These are phyloP conservation scores for Malthinus flaveolus DNA, from an alignment of 2,888 invertebrate genomes.

Conservation along the genomic window DNA sequence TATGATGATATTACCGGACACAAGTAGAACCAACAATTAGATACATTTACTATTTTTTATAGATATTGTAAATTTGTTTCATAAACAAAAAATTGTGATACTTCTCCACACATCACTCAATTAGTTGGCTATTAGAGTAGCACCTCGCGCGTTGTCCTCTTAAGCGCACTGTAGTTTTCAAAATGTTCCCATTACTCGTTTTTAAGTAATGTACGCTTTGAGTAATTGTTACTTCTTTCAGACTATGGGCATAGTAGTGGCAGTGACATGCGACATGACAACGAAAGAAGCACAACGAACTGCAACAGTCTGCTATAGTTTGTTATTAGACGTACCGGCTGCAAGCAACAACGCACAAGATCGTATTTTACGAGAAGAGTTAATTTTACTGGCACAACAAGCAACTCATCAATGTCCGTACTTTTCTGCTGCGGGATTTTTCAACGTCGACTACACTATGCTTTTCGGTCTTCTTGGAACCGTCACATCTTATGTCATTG, in stretches of 20 bases:
- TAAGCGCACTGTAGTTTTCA: too few species aligned
- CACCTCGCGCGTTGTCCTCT: too few species aligned
- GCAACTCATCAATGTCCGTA: conserved; percentile 22
- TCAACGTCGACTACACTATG: conserved; percentile 28
- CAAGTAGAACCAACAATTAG: too few species aligned
- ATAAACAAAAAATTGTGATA: too few species aligned
- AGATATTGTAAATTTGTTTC: too few species aligned
- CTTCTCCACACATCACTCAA: too few species aligned
- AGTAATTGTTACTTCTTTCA: conserved; percentile 19
- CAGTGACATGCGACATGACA: conserved; percentile 31
- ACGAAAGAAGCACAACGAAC: conserved; percentile 34
- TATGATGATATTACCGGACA: too few species aligned
- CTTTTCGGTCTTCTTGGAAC: conserved; percentile 29
- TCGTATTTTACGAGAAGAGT: conserved; percentile 17
- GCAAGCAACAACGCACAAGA: conserved; percentile 19
- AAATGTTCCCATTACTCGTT: too few species aligned
- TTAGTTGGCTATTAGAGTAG: too few species aligned
- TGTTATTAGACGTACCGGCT: conserved; percentile 31
- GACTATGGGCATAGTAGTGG: conserved; percentile 31
- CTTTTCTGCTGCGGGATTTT: conserved; percentile 32
- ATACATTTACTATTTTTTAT: too few species aligned
- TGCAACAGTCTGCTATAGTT: conserved; percentile 30
- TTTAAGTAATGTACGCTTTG: too few species aligned
- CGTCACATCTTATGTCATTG: conserved; percentile 29
- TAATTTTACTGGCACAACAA: conserved; percentile 29